phyloP scores from a whole-genome alignment of 1,140 invertebrate species.

The Calephelis nemesis region DNA sequence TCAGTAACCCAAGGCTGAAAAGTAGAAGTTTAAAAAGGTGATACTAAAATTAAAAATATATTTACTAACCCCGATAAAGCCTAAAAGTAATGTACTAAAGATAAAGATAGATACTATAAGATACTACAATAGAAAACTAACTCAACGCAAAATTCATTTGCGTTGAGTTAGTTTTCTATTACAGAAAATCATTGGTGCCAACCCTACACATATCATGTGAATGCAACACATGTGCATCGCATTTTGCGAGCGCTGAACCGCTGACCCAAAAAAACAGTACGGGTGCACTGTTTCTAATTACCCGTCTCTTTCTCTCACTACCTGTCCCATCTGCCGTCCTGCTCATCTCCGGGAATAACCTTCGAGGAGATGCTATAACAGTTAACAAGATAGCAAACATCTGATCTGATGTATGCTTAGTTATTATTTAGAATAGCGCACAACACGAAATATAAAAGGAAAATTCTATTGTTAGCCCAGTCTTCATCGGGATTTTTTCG shows the following conservation, averaged over 20 bases:
- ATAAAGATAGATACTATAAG: too few species aligned
- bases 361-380: conserved; percentile 19
- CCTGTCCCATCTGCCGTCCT: neutral
- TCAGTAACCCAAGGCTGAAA: too few species aligned
- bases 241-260: conserved; percentile 39
- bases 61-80: too few species aligned
- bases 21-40: too few species aligned
- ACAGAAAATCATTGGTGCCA: neutral
- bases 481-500: too few species aligned
- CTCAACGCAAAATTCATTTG: too few species aligned
- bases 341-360: conserved; percentile 26
- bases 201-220: conserved; percentile 8
- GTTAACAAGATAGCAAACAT: conserved; percentile 22
- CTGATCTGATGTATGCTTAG: neutral
- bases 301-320: conserved; percentile 18
- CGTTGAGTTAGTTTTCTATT: too few species aligned
- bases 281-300: conserved; percentile 22
- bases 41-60: too few species aligned
- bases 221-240: conserved; percentile 28
- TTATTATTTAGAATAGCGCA: neutral
- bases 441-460: neutral
- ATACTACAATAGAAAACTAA: too few species aligned
- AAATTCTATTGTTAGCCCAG: too few species aligned
- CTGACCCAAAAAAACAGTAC: conserved; percentile 41
- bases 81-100: too few species aligned